These are phyloP conservation scores for Troides aeacus DNA, from an alignment of 2,888 invertebrate genomes.

Conservation along the genomic window DNA sequence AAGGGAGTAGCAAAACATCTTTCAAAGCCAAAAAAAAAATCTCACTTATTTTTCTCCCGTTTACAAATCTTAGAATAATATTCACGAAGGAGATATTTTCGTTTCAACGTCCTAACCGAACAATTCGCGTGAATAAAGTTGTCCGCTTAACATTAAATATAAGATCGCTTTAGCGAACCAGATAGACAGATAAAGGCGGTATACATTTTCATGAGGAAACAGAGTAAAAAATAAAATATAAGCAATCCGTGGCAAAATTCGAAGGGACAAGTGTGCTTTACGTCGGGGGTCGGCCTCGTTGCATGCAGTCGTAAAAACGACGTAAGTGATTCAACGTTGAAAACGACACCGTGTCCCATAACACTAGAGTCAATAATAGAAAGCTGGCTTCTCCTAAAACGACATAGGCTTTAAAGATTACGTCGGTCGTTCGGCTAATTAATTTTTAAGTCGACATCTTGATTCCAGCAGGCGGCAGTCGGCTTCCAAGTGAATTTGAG, in stretches of 20 bases:
- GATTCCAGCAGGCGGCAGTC: slow-evolving; percentile 55
- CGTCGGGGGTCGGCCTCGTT: slow-evolving; percentile 48
- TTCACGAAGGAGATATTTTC: slow-evolving; percentile 47
- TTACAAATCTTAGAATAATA: slow-evolving; percentile 55
- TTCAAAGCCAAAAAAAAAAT: slow-evolving; percentile 38
- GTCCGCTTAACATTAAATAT: slow-evolving; percentile 67
- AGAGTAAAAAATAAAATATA: slow-evolving; percentile 47
- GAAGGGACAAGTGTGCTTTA: slow-evolving; percentile 59
- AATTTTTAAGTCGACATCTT: slow-evolving; percentile 78
- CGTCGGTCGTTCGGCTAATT: slow-evolving; percentile 79
- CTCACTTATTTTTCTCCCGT: slow-evolving; percentile 44
- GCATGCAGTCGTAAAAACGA: slow-evolving; percentile 40
- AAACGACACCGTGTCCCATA: slow-evolving; percentile 53
- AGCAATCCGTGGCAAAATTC: slow-evolving; percentile 57
- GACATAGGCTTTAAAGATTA: slow-evolving; percentile 68
- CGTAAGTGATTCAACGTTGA: slow-evolving; percentile 46
- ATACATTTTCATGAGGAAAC: slow-evolving; percentile 68
- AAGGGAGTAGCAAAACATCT: slow-evolving; percentile 32
- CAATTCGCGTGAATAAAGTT: slow-evolving; percentile 62
- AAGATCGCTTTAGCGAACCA: slow-evolving; percentile 66
- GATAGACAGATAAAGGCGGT: slow-evolving; percentile 67
- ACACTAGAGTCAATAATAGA: slow-evolving; percentile 54
- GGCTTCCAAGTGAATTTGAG: slow-evolving; percentile 67
- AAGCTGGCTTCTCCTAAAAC: slow-evolving; percentile 57
- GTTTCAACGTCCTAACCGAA: slow-evolving; percentile 47